phyloP scores from a whole-genome alignment of 2,888 invertebrate species.

The Julus scandinavius region DNA sequence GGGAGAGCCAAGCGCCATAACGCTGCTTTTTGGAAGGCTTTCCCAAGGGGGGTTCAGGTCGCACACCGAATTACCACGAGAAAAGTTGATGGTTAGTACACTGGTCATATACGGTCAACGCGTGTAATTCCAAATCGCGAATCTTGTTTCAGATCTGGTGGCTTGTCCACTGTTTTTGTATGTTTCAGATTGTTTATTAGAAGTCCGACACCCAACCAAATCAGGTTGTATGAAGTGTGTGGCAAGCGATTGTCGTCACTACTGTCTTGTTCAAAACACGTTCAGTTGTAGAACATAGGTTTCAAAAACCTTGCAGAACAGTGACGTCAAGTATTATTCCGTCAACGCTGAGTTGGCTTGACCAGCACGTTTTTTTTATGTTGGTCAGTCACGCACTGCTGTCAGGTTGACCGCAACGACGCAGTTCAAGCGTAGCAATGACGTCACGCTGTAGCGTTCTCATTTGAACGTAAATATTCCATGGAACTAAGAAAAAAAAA shows the following conservation, averaged over 20 bases:
- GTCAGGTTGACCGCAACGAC: background rate
- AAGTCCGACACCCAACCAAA: too few relatives aligned
- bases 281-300: too few relatives aligned
- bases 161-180: background rate
- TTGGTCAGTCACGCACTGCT: background rate
- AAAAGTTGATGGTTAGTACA: background rate
- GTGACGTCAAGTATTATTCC: too few relatives aligned
- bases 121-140: background rate
- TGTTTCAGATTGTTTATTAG: too few relatives aligned
- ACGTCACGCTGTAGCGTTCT: background rate
- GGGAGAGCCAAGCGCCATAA: background rate
- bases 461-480: background rate
- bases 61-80: background rate
- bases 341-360: background rate
- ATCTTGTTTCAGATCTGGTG: background rate
- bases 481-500: background rate
- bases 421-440: background rate
- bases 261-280: too few relatives aligned
- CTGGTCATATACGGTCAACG: background rate
- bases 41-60: background rate
- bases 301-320: too few relatives aligned
- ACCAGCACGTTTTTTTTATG: background rate
- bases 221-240: too few relatives aligned
- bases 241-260: too few relatives aligned
- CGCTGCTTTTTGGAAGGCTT: background rate